A percentile compares a stretch with the other conserved stretches of the same genome.
These are phyloP conservation scores for Thryonomys swinderianus DNA, from an alignment of 2,113 vertebrate genomes.

Conservation along the genomic window DNA sequence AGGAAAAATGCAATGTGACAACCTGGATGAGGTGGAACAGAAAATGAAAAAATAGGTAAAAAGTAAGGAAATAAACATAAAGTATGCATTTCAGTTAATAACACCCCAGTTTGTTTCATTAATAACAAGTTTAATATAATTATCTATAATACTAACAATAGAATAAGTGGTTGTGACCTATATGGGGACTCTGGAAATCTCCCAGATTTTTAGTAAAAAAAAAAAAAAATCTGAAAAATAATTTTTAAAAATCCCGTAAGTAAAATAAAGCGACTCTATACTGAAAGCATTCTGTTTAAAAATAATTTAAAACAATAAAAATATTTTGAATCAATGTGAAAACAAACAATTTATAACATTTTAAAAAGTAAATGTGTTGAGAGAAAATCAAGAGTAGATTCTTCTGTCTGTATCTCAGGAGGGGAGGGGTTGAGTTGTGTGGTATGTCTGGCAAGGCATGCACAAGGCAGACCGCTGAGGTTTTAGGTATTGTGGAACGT, in stretches of 20 bases:
- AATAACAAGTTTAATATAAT: background rate
- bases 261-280: background rate
- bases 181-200: background rate
- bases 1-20: background rate
- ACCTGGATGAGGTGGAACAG: background rate
- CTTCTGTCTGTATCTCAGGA: background rate
- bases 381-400: background rate
- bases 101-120: background rate
- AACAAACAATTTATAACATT: background rate
- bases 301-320: background rate
- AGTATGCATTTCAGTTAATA: background rate
- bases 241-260: background rate
- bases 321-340: background rate
- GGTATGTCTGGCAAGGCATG: fast-evolving
- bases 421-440: background rate
- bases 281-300: background rate
- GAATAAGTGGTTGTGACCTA: fast-evolving
- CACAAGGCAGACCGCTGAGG: fast-evolving
- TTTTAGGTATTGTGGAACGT: background rate
- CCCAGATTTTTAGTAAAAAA: background rate
- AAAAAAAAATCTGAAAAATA: background rate
- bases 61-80: background rate
- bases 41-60: background rate
- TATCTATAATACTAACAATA: background rate
- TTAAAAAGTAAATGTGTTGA: background rate